Conservation (phyloP, 2,797 vertebrate species). For the Helostoma temminkii region DNA sequence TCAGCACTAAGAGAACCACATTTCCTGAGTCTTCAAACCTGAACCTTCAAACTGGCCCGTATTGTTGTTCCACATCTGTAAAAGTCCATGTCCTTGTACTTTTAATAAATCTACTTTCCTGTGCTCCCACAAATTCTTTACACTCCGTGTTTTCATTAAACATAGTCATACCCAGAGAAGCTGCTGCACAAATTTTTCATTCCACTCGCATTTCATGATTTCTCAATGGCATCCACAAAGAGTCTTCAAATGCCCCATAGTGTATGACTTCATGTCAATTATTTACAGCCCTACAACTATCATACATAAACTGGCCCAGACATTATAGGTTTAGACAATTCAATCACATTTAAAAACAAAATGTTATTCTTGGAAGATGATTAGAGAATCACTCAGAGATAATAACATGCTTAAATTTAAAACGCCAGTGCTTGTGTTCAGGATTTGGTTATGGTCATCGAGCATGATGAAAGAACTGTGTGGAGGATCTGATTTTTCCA, state of each 20-base stretch:
- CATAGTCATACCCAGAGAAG: constrained; percentile 14
- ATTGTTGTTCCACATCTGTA: constrained; percentile 77
- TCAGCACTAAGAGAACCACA: constrained; percentile 79
- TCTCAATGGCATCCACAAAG: constrained; percentile 1
- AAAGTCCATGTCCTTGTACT: constrained; percentile 64
- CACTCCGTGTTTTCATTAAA: constrained; percentile 29
- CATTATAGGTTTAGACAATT: constrained; percentile 1
- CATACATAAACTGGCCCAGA: not conserved
- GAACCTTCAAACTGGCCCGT: constrained; percentile 59
- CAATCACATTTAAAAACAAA: not conserved
- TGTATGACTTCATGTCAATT: constrained; percentile 12
- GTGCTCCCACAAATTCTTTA: constrained; percentile 17
- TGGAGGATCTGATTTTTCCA: constrained; percentile 36
- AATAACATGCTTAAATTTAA: not conserved
- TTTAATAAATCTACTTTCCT: constrained; percentile 43
- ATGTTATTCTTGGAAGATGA: not conserved
- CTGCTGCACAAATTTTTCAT: constrained; percentile 4
- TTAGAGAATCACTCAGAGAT: not conserved
- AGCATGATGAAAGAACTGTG: constrained; percentile 6
- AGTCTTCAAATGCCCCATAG: not conserved
- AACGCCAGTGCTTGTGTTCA: constrained; percentile 9
- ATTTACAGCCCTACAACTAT: constrained; percentile 9
- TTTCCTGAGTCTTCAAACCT: constrained; percentile 75
- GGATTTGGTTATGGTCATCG: constrained; percentile 36
- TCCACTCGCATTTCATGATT: constrained; percentile 19